Percentiles rank a stretch among this genome's conserved stretches.
Conservation (phyloP, 2,113 vertebrate genomes). For the Brachypodius melanocephalos region DNA sequence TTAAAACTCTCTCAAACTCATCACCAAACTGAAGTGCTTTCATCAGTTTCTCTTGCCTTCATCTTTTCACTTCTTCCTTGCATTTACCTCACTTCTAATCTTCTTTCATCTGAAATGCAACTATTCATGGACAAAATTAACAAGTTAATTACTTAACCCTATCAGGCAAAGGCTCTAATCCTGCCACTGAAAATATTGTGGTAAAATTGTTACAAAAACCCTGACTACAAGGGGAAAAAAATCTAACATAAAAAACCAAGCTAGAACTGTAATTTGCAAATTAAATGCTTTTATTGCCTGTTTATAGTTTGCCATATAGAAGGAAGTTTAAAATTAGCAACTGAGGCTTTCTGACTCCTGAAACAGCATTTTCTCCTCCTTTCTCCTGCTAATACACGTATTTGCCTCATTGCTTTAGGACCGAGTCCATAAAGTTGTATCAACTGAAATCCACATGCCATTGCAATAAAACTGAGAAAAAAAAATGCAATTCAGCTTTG, state of each 20-base stretch:
- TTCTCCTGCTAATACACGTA: neutral
- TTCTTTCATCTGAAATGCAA: neutral
- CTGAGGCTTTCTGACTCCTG: neutral
- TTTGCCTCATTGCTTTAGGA: conserved; percentile 1
- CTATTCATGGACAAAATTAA: neutral
- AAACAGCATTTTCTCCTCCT: conserved; percentile 3
- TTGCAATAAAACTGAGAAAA: neutral
- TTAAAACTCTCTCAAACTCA: neutral
- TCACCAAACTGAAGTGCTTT: neutral
- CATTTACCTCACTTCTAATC: neutral
- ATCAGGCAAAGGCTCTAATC: neutral
- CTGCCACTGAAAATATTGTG: neutral
- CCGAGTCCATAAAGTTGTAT: neutral
- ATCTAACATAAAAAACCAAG: neutral
- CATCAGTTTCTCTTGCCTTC: neutral
- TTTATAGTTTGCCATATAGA: neutral
- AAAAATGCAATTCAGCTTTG: neutral
- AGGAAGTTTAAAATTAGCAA: neutral
- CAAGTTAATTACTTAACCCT: neutral
- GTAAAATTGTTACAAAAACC: neutral
- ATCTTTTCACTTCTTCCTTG: neutral
- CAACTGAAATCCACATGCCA: neutral
- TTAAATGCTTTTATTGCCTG: neutral
- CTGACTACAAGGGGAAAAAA: neutral
- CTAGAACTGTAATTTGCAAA: neutral